Percentiles rank a stretch among this genome's conserved stretches.
Conservation (phyloP, 1,140 invertebrate genomes). For the Hyles euphorbiae region DNA sequence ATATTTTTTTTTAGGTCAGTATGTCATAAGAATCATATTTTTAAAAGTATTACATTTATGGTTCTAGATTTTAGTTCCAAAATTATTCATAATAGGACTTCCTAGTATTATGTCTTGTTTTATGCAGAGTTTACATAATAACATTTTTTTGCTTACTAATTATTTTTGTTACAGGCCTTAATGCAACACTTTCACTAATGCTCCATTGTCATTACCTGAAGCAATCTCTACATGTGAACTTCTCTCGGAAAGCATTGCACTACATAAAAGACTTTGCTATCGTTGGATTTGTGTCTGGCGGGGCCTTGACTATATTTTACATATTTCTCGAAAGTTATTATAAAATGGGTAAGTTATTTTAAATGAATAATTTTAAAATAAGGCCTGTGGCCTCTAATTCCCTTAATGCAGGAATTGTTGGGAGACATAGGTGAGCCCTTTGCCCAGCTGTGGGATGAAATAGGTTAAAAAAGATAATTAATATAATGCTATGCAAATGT, state of each 20-base stretch:
- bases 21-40: too few relatives aligned
- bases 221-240: conserved; percentile 57
- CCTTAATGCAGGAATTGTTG: neutral
- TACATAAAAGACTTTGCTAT: conserved; percentile 64
- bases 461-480: too few relatives aligned
- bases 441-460: too few relatives aligned
- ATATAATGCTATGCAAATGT: too few relatives aligned
- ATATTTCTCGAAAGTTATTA: conserved; percentile 57
- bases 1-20: too few relatives aligned
- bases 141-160: neutral
- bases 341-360: conserved; percentile 37
- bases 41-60: too few relatives aligned
- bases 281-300: conserved; percentile 53
- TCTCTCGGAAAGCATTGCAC: conserved; percentile 55
- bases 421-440: too few relatives aligned
- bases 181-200: conserved; percentile 48
- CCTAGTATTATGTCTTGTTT: too few relatives aligned
- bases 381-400: neutral
- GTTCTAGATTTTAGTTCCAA: too few relatives aligned
- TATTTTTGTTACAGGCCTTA: conserved; percentile 37
- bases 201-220: conserved; percentile 59
- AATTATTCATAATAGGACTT: too few relatives aligned
- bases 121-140: too few relatives aligned
- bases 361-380: neutral
- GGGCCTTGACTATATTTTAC: conserved; percentile 52